Percentiles rank a stretch among this genome's conserved stretches.
Conservation (phyloP, 2,113 vertebrate genomes). For the Equus przewalskii region DNA sequence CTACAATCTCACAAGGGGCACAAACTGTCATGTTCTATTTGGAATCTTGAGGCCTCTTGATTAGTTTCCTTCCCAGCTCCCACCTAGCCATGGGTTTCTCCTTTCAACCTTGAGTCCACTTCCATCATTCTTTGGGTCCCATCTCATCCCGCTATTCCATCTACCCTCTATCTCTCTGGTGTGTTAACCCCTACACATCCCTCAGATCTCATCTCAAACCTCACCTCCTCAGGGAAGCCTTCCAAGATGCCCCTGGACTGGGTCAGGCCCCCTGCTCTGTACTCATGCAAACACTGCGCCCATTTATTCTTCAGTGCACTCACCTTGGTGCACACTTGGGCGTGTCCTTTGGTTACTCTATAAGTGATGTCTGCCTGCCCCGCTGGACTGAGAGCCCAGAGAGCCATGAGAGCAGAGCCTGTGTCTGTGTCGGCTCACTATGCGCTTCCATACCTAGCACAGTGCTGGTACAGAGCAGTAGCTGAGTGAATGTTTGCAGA, state of each 20-base stretch:
- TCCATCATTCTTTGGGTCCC: background rate
- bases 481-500: background rate
- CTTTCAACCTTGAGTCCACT: background rate
- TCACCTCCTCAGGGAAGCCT: background rate
- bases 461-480: background rate
- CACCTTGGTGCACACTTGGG: background rate
- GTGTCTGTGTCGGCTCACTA: background rate
- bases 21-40: background rate
- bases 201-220: background rate
- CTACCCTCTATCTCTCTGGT: background rate
- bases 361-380: background rate
- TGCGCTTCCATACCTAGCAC: background rate
- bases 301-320: background rate
- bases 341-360: background rate
- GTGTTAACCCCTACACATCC: background rate
- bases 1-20: background rate
- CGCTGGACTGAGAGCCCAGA: background rate
- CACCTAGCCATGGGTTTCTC: background rate
- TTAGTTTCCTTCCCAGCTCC: background rate
- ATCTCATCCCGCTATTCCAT: background rate
- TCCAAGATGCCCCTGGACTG: background rate
- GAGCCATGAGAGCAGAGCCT: background rate
- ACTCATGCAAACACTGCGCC: background rate
- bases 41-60: background rate
- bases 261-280: background rate